Conservation (phyloP, 2,888 invertebrate genomes). For the Iphiclides podalirius region DNA sequence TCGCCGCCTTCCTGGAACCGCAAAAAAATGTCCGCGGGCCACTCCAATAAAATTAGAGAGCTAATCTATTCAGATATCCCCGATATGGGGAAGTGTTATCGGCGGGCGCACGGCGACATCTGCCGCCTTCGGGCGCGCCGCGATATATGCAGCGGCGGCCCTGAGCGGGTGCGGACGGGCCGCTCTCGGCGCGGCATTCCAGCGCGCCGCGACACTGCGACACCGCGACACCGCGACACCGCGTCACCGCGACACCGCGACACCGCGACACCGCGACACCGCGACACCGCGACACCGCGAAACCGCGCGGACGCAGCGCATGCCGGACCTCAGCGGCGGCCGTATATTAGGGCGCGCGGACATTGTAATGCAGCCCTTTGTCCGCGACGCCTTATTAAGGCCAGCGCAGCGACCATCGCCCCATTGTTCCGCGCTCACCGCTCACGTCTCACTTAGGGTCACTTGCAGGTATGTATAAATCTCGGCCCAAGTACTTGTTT, state of each 20-base stretch:
- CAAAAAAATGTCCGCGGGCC: slow-evolving; percentile 35
- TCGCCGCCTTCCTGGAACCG: slow-evolving; percentile 37
- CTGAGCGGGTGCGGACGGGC: not conserved
- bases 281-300: too few relatives aligned
- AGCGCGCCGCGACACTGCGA: slow-evolving; percentile 8
- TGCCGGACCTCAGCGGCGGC: not conserved
- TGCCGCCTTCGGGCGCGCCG: not conserved
- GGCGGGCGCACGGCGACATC: slow-evolving; percentile 25
- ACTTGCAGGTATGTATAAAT: too few relatives aligned
- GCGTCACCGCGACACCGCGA: too few relatives aligned
- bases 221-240: too few relatives aligned
- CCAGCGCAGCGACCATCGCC: slow-evolving; percentile 5
- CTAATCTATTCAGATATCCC: slow-evolving; percentile 63
- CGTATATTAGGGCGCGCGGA: slow-evolving; percentile 24
- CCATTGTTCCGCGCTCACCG: too few relatives aligned
- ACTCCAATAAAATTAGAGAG: slow-evolving; percentile 54
- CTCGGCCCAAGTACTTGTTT: too few relatives aligned
- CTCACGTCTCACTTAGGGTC: too few relatives aligned
- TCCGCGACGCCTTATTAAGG: slow-evolving; percentile 21
- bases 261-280: too few relatives aligned
- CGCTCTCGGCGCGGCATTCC: not conserved
- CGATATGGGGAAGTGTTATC: slow-evolving; percentile 48
- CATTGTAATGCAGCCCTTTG: slow-evolving; percentile 26
- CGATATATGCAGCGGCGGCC: too few relatives aligned
- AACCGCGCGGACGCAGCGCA: too few relatives aligned